Base-by-base conservation (phyloP, 2,113 vertebrate genomes). In the Abramis brama region DNA sequence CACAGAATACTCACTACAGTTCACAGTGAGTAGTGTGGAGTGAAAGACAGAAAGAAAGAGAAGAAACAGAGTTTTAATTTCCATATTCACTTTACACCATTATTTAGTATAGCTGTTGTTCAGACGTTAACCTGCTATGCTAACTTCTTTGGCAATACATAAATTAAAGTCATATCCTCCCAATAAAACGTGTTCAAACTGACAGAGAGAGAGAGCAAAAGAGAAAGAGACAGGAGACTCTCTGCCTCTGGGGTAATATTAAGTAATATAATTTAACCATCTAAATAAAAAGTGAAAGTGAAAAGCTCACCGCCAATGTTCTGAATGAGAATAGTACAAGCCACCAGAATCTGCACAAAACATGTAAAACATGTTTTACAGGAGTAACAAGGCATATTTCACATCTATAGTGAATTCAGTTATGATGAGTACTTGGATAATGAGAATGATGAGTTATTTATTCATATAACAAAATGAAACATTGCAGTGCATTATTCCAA, bases 221-320 rank as follows among this genome's bases (percentile, higher is more conserved):
- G 47, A 77, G 83, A 55, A 8, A 73, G 79, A 73, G 23, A 80
- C 23, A 73, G 43, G 7, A 89, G 39, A 74, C 23, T 47, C 70
- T 43, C 84, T 92, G 92, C 86, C 45, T 89, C 33, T 39, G 19
- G 33, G 17, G 8, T 74, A 4, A 43, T 43, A 9, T 43, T 9
- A 43, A 43, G 43, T 43, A 43, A 43, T 43, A 43, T 9, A 27
- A 6, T 80, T 80, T 62, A 43, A 47, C 39, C 8, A 12, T 33
- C 5, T 77, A 23, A 77, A 33, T 36, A 33, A 33, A 55, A 47
- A 57, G 5, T 57, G 21, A 70, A 52, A 36, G 68, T 30, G 75
- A 60, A 86, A 59, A 71, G 1, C 97, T 97, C 96, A 99, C 98
- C 98, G 90, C 97, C 98, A 85, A 97, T 94, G 90, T 98, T 99